Base-by-base conservation (phyloP, 37 sponge, comb jelly and placozoan species). In the Theonella swinhoei region DNA sequence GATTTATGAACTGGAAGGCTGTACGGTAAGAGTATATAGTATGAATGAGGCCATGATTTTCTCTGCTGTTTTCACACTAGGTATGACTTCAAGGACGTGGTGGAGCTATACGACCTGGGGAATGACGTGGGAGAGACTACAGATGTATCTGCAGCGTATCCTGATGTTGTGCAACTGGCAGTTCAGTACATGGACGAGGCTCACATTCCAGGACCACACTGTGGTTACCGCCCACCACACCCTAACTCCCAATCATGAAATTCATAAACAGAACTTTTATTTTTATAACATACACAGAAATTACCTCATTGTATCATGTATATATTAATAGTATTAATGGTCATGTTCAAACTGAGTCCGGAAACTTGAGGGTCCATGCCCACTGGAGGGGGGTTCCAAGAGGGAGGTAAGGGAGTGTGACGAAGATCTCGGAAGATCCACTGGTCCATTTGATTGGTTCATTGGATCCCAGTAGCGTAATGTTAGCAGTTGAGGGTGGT, bases 281-380 rank as follows among this genome's bases (percentile, higher is more conserved):
- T n/a, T n/a, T n/a, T n/a, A n/a, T n/a, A n/a, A n/a, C n/a, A n/a
- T n/a, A n/a, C n/a, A n/a, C n/a, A n/a, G n/a, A n/a, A n/a, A n/a
- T n/a, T n/a, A n/a, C n/a, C n/a, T n/a, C n/a, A n/a, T n/a, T n/a
- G n/a, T n/a, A n/a, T n/a, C n/a, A n/a, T n/a, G n/a, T n/a, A n/a
- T n/a, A n/a, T n/a, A n/a, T n/a, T n/a, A n/a, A n/a, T n/a, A n/a
- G n/a, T n/a, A n/a, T n/a, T n/a, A n/a, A n/a, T n/a, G n/a, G n/a
- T n/a, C n/a, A n/a, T n/a, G n/a, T n/a, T n/a, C 14, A 47, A 14
- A 47, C 11, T 47, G 54, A 17, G 54, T 47, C 54, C 7, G 54
- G 54, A 14, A 86, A 61, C 32, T 76, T 76, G 68, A 91, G 63
- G 26, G 60, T 35, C 91, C 91, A 91, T 34, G 79, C 87, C 91